Base-by-base conservation (phyloP, 2,888 invertebrate species). In the Ischnura elegans region DNA sequence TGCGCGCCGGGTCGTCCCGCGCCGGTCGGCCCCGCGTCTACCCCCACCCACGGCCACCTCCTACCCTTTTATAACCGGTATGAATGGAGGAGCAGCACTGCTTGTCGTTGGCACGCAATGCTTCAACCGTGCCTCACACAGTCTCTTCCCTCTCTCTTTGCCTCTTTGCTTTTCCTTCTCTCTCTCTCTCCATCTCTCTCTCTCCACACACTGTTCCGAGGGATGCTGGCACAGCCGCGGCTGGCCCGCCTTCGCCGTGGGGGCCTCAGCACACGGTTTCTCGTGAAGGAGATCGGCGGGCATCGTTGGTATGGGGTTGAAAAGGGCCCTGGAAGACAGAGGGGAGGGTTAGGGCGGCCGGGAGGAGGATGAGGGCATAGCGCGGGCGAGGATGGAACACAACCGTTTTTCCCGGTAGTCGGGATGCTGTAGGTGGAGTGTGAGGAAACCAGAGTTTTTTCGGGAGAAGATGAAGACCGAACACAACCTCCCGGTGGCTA, bases 41-140 rank as follows among this genome's bases (percentile, higher is more conserved):
- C 2, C 43, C 0, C 43, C 85, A 8, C 86, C 45, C 6, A 8
- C 43, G 42, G 13, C 45, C 87, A 25, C 25, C 29, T 36, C 36
- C 47, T 51, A 19, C 47, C 51, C 47, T 36, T 51, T 13, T 55
- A 87, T 55, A 87, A 87, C 87, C 87, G 87, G 87, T 87, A 87
- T 87, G 87, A 87, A 87, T 87, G 87, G 87, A 55, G 87, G 87
- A 55, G 87, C 87, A 87, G 42, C 55, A 42, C 42, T 87, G 55
- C 55, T 55, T 87, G 87, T 36, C 45, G 86, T 21, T 46, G 86
- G 86, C 87, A 87, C 87, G 87, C 87, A 87, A 87, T 87, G 55
- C 87, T 25, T 55, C 42, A 36, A 55, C 86, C 2, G 45, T 8
- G 25, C 43, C 8, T 4, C 45, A 25, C 36, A 13, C 29, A 13